Percentiles rank a stretch among this genome's conserved stretches.
Evolutionary conservation across 1,140 invertebrate genomes (phyloP).

Genomic region (Ips typographus): DNA sequence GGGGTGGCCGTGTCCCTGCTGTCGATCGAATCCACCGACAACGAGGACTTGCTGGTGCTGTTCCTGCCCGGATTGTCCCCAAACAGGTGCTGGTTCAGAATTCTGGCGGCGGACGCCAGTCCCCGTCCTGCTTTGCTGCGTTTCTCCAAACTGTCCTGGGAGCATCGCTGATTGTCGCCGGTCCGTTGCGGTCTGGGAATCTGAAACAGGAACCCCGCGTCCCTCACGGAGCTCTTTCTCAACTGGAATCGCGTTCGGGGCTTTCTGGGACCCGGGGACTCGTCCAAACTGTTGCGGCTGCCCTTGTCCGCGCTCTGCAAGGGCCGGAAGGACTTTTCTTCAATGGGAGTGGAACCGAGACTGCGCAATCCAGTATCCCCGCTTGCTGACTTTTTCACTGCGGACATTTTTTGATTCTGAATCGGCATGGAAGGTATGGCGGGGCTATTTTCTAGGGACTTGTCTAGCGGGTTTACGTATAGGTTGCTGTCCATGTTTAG

Average conservation of each 20-base stretch:
- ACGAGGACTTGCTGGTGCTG: slow-evolving; percentile 66
- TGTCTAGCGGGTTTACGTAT: slow-evolving; percentile 88
- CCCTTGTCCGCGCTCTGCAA: slow-evolving; percentile 57
- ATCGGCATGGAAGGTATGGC: slow-evolving; percentile 35
- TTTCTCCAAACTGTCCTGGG: slow-evolving; percentile 57
- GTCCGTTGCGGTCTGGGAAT: slow-evolving; percentile 50
- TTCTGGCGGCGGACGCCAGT: slow-evolving; percentile 68
- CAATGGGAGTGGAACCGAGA: slow-evolving; percentile 56
- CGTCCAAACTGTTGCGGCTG: slow-evolving; percentile 65
- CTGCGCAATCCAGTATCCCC: slow-evolving; percentile 68
- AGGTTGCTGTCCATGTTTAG: slow-evolving; percentile 72
- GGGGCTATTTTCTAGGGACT: slow-evolving; percentile 55
- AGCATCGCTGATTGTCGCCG: slow-evolving; percentile 52
- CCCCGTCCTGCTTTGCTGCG: slow-evolving; percentile 62
- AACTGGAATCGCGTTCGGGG: slow-evolving; percentile 79
- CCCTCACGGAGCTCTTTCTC: slow-evolving; percentile 1
- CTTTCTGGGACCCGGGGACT: slow-evolving; percentile 74
- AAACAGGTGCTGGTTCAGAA: slow-evolving; percentile 76
- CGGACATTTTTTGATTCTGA: slow-evolving; percentile 48
- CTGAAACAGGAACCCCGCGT: slow-evolving; percentile 39
- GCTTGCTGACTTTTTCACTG: slow-evolving; percentile 75
- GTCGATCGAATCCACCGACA: slow-evolving; percentile 72
- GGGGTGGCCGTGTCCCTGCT: slow-evolving; percentile 56
- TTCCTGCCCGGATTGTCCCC: slow-evolving; percentile 61
- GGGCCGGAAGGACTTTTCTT: slow-evolving; percentile 56